Base-by-base conservation (phyloP, 2,888 invertebrate genomes). In the Colostygia pectinataria region DNA sequence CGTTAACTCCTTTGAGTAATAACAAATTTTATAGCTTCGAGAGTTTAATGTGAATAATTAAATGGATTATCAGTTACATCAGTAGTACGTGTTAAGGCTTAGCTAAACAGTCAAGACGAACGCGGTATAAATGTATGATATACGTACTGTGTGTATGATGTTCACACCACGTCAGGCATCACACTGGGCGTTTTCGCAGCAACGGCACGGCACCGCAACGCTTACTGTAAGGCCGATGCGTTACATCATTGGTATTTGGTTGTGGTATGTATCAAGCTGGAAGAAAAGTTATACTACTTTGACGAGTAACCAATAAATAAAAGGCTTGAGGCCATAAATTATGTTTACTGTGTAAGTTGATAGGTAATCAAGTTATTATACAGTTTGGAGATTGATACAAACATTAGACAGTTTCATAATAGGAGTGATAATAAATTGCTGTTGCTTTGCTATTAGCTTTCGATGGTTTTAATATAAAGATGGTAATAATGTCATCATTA, bases 251-350 rank as follows among this genome's bases (percentile, higher is more conserved):
- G 28, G 34, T 36, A 28, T 46, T 27, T 40, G 41, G 15, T 1
- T 18, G 4, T 27, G 39, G 45, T 28, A 39, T 31, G 28, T 33
- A 18, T 34, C 12, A 25, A 46, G 42, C 14, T 40, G 12, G 14
- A 40, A 28, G 23, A 34, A 53, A 49, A 36, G 45, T 51, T 48
- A 43, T 47, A 53, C 33, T 48, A 18, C 33, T 45, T 38, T 37
- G 50, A 55, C 53, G 53, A 55, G n/a, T 47, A 49, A 44, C 38
- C 38, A 20, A 53, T 57, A 57, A 57, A 55, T 55, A 40, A 39
- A 36, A 32, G 33, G 39, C 36, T 43, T 20, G 34, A 9, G 38
- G 29, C 28, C 18, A 50, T 57, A 55, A 55, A 57, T 50, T 47
- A 55, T 31, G 37, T 42, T 53, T 50, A 38, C 28, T 51, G 47